Percentiles rank a stretch among this genome's conserved stretches.
Evolutionary conservation across 2,888 invertebrate species (phyloP).

Genomic region (Tupiocoris notatus): DNA sequence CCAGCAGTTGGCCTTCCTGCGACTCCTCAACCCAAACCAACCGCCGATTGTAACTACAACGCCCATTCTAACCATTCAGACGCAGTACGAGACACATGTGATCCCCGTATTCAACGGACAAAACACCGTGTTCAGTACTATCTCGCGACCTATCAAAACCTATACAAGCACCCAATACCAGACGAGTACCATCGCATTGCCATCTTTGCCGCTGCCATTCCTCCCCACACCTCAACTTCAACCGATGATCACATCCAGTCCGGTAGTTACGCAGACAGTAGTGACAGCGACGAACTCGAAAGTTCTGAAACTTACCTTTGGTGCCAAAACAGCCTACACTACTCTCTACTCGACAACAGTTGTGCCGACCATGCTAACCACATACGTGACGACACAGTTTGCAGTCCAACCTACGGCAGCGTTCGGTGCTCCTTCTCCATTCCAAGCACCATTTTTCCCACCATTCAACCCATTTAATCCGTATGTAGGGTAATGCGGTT

Average conservation of each 20-base stretch:
- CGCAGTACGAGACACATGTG: conserved; percentile 74
- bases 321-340: conserved; percentile 86
- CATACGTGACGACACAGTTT: conserved; percentile 76
- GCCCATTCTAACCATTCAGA: conserved; percentile 72
- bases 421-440: conserved; percentile 55
- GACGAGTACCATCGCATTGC: conserved; percentile 66
- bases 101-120: conserved; percentile 75
- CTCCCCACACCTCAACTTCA: conserved; percentile 53
- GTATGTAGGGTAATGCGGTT: conserved; percentile 6
- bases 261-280: conserved; percentile 75
- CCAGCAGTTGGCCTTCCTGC: conserved; percentile 69
- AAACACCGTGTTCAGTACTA: conserved; percentile 72
- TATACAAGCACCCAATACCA: conserved; percentile 77
- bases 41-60: conserved; percentile 74
- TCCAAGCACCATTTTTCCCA: conserved; percentile 71
- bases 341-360: conserved; percentile 80
- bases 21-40: conserved; percentile 68
- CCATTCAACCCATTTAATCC: conserved; percentile 74
- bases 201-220: conserved; percentile 52
- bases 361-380: conserved; percentile 78
- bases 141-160: conserved; percentile 75
- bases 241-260: conserved; percentile 75
- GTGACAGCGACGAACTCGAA: conserved; percentile 78
- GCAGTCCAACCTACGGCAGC: conserved; percentile 66
- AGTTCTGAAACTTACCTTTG: conserved; percentile 79